A percentile compares a stretch with the other conserved stretches of the same genome.
Conservation (phyloP, 2,888 invertebrate species). For the Macaria liturata region DNA sequence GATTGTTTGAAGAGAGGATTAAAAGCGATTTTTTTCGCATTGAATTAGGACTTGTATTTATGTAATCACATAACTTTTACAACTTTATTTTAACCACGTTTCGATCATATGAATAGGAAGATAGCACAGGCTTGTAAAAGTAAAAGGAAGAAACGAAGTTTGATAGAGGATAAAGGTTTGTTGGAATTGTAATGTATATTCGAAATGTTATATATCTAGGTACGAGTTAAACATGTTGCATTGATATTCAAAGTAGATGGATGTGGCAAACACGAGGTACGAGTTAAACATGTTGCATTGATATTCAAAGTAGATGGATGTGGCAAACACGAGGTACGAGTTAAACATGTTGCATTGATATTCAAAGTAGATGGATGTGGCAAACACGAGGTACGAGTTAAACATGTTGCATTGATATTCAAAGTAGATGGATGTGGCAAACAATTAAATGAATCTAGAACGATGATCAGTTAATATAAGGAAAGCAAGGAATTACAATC, state of each 20-base stretch:
- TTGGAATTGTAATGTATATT: conserved; percentile 13
- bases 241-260: neutral
- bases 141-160: no score
- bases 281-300: conserved; percentile 2
- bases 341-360: conserved; percentile 1
- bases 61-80: no score
- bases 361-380: neutral
- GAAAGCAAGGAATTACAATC: neutral
- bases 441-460: conserved; percentile 4
- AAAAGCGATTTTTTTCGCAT: no score
- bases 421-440: conserved; percentile 1
- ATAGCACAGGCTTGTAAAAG: no score
- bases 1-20: no score
- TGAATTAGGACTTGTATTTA: no score
- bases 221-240: conserved; percentile 1
- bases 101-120: no score
- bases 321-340: no score
- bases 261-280: conserved; percentile 6
- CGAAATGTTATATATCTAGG: conserved; percentile 9
- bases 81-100: no score
- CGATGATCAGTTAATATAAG: conserved; percentile 1
- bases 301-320: neutral
- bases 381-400: neutral
- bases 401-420: conserved; percentile 1
- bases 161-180: neutral